Evolutionary conservation across 2,888 invertebrate genomes (phyloP).

Genomic region (Cheilosia scutellata): DNA sequence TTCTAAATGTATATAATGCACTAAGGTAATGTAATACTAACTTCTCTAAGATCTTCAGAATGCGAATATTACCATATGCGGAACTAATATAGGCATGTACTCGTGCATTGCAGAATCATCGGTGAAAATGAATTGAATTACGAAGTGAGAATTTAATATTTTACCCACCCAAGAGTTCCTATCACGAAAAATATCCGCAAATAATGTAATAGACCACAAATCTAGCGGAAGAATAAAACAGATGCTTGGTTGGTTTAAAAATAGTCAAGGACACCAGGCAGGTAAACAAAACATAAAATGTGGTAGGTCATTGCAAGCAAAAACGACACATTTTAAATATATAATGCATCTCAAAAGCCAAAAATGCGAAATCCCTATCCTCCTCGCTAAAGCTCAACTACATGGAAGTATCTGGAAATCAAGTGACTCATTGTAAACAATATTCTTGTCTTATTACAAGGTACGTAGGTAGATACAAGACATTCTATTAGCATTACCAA

Average conservation of each 20-base stretch:
- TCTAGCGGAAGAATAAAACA: background rate
- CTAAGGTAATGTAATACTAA: too few relatives aligned
- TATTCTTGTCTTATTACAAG: background rate
- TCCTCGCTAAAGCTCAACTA: too few relatives aligned
- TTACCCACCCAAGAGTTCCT: background rate
- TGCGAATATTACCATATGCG: too few relatives aligned
- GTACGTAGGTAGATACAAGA: background rate
- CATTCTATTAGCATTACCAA: background rate
- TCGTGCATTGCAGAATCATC: background rate
- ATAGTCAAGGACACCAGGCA: background rate
- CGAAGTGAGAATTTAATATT: too few relatives aligned
- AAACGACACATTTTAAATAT: background rate
- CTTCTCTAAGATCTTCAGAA: too few relatives aligned
- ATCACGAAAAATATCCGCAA: background rate
- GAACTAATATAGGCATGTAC: too few relatives aligned
- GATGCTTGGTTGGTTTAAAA: background rate
- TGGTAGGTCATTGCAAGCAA: background rate
- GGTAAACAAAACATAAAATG: background rate
- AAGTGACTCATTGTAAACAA: constrained; percentile 14
- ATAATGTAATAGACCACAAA: background rate
- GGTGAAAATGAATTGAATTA: too few relatives aligned
- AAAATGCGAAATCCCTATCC: background rate
- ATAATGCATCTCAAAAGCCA: background rate
- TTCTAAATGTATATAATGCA: too few relatives aligned
- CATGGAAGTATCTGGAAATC: background rate